A percentile compares a stretch with the other conserved stretches of the same genome.
These are phyloP conservation scores for Cariama cristata DNA, from an alignment of 2,113 vertebrate species.

Conservation along the genomic window DNA sequence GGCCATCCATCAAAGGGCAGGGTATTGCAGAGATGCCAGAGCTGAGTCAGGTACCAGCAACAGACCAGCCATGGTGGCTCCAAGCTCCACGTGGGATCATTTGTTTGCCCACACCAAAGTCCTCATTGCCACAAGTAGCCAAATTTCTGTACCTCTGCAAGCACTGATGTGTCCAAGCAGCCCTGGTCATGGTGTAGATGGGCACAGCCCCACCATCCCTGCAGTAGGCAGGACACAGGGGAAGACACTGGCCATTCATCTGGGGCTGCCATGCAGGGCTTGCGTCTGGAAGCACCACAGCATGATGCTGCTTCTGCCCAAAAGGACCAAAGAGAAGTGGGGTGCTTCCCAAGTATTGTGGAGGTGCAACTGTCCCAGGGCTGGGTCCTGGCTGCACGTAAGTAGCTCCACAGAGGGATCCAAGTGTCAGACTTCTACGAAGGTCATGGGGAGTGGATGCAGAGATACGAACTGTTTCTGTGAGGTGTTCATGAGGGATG, in stretches of 20 bases:
- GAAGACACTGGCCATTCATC: background rate
- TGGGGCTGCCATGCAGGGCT: background rate
- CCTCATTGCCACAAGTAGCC: background rate
- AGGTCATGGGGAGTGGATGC: background rate
- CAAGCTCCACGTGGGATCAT: fast-evolving
- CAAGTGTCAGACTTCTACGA: background rate
- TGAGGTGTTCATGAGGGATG: background rate
- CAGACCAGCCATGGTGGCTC: background rate
- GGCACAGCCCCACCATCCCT: background rate
- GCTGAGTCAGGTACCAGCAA: background rate
- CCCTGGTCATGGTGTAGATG: background rate
- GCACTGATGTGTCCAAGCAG: background rate
- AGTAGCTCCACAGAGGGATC: background rate
- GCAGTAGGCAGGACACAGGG: background rate
- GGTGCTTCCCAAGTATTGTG: background rate
- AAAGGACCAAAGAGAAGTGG: background rate
- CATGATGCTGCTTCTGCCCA: background rate
- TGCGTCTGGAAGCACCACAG: background rate
- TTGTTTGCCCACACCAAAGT: background rate
- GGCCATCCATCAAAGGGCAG: background rate
- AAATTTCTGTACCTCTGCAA: background rate
- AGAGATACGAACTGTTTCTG: background rate
- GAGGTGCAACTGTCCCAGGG: background rate
- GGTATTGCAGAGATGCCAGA: background rate
- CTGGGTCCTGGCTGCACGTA: background rate